Evolutionary conservation across 2,888 invertebrate species (phyloP), one percentile per base, ranked within the genome.

Genomic region (Exephanes ischioxanthus): DNA sequence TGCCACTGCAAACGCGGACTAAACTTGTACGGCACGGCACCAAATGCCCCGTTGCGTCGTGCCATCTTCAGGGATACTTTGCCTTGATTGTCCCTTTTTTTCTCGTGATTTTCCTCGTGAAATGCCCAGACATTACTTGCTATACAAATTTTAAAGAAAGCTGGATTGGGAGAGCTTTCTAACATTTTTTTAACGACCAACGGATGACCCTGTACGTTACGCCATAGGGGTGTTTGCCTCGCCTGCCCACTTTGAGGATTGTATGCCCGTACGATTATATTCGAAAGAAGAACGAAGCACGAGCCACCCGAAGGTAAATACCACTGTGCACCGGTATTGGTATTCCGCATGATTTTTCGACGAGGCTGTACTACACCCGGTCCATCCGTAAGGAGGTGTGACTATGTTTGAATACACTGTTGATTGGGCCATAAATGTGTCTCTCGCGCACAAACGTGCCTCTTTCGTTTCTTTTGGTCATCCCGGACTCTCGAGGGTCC

Each of bases 391-490:
- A 88, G 89, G 91, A 93, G 93, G 93, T 93, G 93, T 91, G 94
- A 93, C 93, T 91, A 90, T 92, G 92, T 91, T 91, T 94, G 93
- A 94, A 94, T 94, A 91, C 93, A 90, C 89, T 91, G 93, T 92
- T 94, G 94, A 94, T 94, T 94, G 93, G 93, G 91, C 91, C 91
- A 93, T 93, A 93, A 94, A 94, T 91, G 93, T 92, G 93, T 93
- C 92, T 93, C 91, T 91, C 86, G 89, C 89, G 89, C 89, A 90
- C 91, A 92, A 92, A 91, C 89, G 91, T 89, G 88, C 91, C 89
- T 91, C 89, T 85, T 83, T 81, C 70, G 83, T 87, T 83, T 66
- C 73, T 85, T 67, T 87, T 86, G 68, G 72, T 78, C 79, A 77
- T 77, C 83, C 79, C 78, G 68, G 68, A 66, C 66, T 86, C 76